Evolutionary conservation across 1,140 invertebrate genomes (phyloP), one percentile per base, ranked within the genome.

Genomic region (Ridgeia piscesae): DNA sequence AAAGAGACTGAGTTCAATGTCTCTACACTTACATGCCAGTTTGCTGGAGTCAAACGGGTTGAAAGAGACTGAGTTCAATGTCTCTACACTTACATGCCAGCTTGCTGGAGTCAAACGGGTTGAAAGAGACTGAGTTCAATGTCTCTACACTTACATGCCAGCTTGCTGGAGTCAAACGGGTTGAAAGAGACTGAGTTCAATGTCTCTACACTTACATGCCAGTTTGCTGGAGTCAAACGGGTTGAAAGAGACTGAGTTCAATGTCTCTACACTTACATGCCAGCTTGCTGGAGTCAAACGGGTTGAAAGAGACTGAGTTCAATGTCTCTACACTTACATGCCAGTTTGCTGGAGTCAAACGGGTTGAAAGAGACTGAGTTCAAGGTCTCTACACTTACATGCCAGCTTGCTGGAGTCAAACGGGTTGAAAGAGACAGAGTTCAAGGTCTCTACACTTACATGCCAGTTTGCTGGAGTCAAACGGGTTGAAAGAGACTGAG

Each of bases 91-190:
- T 96, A 97, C 97, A 97, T 89, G 97, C 97, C 91, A 97, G 94
- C 94, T 96, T 96, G 91, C 95, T 96, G 42, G 94, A 93, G 94
- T 97, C 96, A 94, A 97, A 97, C 11, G 97, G 97, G 94, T 97
- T 97, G 94, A 97, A 96, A 89, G 96, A 95, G 94, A 97, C 96
- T 89, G 96, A 96, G 9, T 96, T 94, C 27, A 97, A 95, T 33
- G 95, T 95, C 93, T 97, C 97, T 91, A n/a, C n/a, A 96, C 96
- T 96, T 96, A 97, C 97, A 97, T 89, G 97, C 97, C 91, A 97
- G 94, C 94, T 96, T 96, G 91, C 95, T 96, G 42, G 94, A 93
- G 94, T 97, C 96, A 94, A 97, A 97, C 11, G 97, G 97, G 94
- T 97, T 97, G 94, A 97, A 96, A 89, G 96, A 95, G 94, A 97